A percentile compares a stretch with the other conserved stretches of the same genome.
These are phyloP conservation scores for Plotosus lineatus DNA, from an alignment of 2,113 vertebrate genomes.

Conservation along the genomic window DNA sequence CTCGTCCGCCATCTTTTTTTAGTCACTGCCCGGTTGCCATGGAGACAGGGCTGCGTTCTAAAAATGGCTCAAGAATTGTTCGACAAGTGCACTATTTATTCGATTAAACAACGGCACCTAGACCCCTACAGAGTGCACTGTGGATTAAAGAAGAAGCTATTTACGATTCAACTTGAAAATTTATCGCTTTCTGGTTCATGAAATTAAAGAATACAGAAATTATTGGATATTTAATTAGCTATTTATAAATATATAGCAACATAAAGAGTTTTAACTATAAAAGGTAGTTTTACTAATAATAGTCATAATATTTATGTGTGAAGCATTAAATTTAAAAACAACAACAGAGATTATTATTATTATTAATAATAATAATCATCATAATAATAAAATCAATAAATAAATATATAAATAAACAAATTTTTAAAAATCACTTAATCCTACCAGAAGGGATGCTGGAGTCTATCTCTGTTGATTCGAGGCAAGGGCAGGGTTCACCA, in stretches of 20 bases:
- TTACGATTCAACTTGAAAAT: background rate
- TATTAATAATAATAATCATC: too few relatives aligned
- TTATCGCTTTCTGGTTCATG: background rate
- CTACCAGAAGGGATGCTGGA: too few relatives aligned
- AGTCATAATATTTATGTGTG: background rate
- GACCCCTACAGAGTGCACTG: background rate
- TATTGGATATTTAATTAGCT: background rate
- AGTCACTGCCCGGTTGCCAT: constrained; percentile 22
- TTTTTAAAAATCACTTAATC: too few relatives aligned
- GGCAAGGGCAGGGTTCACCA: too few relatives aligned
- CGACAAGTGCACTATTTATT: background rate
- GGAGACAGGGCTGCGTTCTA: background rate
- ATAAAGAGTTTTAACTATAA: too few relatives aligned
- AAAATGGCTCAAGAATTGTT: background rate
- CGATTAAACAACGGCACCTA: background rate
- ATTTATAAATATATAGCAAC: background rate
- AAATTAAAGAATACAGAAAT: too few relatives aligned
- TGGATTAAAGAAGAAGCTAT: background rate
- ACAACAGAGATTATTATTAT: too few relatives aligned
- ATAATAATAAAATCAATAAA: too few relatives aligned
- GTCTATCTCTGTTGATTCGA: too few relatives aligned
- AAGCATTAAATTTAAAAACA: background rate
- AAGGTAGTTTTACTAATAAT: too few relatives aligned
- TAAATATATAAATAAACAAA: too few relatives aligned
- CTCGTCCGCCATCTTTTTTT: constrained; percentile 44